Percentiles rank a stretch among this genome's conserved stretches.
These are phyloP conservation scores for Crotalus horridus DNA, from an alignment of 2,113 vertebrate species.

Conservation along the genomic window DNA sequence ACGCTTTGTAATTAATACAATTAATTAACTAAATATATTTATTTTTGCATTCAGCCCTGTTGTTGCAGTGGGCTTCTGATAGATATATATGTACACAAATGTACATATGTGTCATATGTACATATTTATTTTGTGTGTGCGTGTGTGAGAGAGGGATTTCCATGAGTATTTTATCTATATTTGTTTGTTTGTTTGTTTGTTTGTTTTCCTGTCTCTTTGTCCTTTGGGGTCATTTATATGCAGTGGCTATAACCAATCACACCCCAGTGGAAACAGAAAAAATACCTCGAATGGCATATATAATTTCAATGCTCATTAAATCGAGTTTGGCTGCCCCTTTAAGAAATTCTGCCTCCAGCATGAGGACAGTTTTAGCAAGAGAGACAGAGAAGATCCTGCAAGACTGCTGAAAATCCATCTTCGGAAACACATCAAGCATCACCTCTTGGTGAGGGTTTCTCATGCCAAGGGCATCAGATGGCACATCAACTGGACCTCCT, in stretches of 20 bases:
- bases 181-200: not conserved
- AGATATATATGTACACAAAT: not conserved
- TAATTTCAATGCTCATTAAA: not conserved
- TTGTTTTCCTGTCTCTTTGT: not conserved
- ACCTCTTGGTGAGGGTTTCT: not conserved
- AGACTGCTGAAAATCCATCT: not conserved
- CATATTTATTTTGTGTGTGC: not conserved
- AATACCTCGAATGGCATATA: not conserved
- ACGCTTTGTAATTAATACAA: not conserved
- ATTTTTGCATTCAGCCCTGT: not conserved
- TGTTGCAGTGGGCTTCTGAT: not conserved
- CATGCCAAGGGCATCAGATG: constrained; percentile 24
- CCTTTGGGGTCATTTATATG: not conserved
- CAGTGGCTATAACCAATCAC: not conserved
- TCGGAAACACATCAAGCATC: not conserved
- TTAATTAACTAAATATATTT: not conserved
- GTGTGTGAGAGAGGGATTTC: not conserved
- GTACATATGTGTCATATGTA: not conserved
- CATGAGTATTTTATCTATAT: not conserved
- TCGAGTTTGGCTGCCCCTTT: not conserved
- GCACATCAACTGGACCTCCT: not conserved
- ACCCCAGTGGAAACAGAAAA: not conserved
- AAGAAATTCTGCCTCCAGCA: not conserved
- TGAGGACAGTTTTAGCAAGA: not conserved
- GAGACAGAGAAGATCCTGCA: not conserved